Percentiles rank a stretch among this genome's conserved stretches.
phyloP scores from a whole-genome alignment of 2,113 vertebrate species.

The Thunnus maccoyii region DNA sequence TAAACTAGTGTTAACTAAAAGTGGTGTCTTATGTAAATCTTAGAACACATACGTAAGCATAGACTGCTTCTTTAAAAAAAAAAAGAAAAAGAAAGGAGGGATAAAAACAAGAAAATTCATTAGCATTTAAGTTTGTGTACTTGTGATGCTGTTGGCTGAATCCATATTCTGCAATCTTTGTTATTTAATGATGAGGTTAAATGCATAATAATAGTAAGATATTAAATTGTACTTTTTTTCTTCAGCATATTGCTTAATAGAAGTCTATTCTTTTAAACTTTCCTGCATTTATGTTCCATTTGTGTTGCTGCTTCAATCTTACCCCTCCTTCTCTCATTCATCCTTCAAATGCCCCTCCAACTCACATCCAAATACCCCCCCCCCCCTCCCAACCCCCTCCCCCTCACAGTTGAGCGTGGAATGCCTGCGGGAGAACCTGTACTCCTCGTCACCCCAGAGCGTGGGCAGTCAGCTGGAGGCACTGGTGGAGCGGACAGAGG shows the following conservation, averaged over 20 bases:
- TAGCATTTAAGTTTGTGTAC: constrained; percentile 19
- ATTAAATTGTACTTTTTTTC: background rate
- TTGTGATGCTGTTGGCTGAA: constrained; percentile 2
- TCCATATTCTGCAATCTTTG: background rate
- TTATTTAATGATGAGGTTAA: constrained; percentile 27
- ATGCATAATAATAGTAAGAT: background rate
- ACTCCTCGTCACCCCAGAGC: constrained; percentile 88
- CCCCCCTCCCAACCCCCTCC: background rate
- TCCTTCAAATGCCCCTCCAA: constrained; percentile 9
- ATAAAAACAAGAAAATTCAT: constrained; percentile 32
- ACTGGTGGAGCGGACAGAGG: constrained; percentile 93
- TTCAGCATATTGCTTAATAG: background rate
- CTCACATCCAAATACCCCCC: background rate
- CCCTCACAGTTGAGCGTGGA: constrained; percentile 89
- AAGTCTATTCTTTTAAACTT: background rate
- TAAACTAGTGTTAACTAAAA: constrained; percentile 10
- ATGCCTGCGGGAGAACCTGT: constrained; percentile 91
- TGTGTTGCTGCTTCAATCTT: background rate
- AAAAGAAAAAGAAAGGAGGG: background rate
- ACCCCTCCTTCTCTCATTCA: background rate
- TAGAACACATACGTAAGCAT: background rate
- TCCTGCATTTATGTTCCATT: too few relatives aligned
- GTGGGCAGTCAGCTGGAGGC: constrained; percentile 89
- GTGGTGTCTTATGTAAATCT: constrained; percentile 28
- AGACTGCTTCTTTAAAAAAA: too few relatives aligned